These are phyloP conservation scores for Brassicogethes aeneus DNA, from an alignment of 2,888 invertebrate genomes.

Conservation along the genomic window DNA sequence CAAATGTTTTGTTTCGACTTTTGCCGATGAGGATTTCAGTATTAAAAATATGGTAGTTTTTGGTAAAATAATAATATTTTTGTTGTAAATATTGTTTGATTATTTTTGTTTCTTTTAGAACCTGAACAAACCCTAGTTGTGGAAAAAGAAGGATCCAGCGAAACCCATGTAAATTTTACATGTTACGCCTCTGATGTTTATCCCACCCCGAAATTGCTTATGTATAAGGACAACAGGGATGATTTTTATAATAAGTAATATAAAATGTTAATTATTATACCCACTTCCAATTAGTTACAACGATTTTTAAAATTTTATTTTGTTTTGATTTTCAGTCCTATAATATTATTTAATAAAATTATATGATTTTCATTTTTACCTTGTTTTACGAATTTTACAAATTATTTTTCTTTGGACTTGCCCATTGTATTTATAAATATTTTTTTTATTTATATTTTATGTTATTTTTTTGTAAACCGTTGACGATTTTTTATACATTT, in stretches of 20 bases:
- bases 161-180: conserved; percentile 39
- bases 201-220: conserved; percentile 37
- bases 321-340: too few relatives aligned
- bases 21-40: conserved; percentile 56
- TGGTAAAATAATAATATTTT: conserved; percentile 40
- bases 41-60: conserved; percentile 58
- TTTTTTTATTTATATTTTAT: too few relatives aligned
- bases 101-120: conserved; percentile 27
- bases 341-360: too few relatives aligned
- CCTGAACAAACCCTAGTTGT: conserved; percentile 33
- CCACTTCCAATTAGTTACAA: too few relatives aligned
- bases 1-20: conserved; percentile 62
- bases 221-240: conserved; percentile 33
- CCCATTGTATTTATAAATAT: too few relatives aligned
- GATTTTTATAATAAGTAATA: conserved; percentile 25
- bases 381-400: too few relatives aligned
- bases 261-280: background rate
- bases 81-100: conserved; percentile 2
- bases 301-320: too few relatives aligned
- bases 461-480: too few relatives aligned
- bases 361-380: too few relatives aligned
- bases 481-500: too few relatives aligned
- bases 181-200: conserved; percentile 40
- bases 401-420: too few relatives aligned
- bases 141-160: conserved; percentile 23